Evolutionary conservation across 2,797 vertebrate genomes (phyloP).

Genomic region (Carcharodon carcharias): DNA sequence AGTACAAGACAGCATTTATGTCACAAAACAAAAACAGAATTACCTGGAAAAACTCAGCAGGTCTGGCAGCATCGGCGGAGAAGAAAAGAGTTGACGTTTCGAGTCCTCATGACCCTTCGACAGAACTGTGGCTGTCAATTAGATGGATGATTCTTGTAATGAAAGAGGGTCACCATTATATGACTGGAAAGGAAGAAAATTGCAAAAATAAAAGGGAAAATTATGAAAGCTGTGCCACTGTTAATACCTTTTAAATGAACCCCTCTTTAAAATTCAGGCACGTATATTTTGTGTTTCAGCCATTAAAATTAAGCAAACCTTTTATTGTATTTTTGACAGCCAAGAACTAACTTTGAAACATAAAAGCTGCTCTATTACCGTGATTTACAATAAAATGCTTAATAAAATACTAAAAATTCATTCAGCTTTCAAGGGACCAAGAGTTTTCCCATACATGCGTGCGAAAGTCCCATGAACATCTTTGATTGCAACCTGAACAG

Average conservation of each 20-base stretch:
- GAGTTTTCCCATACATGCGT: not conserved
- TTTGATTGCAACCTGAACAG: not conserved
- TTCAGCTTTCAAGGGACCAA: not conserved
- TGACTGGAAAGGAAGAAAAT: too few relatives aligned
- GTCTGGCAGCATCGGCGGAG: too few relatives aligned
- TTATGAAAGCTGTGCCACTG: not conserved
- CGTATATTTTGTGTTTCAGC: not conserved
- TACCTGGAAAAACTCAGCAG: too few relatives aligned
- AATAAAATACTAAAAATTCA: not conserved
- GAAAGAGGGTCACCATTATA: not conserved
- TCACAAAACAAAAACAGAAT: too few relatives aligned
- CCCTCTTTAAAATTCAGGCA: not conserved
- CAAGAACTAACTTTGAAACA: not conserved
- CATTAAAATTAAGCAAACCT: not conserved
- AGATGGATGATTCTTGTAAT: not conserved
- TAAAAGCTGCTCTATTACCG: not conserved
- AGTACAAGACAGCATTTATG: not conserved
- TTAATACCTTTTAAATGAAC: not conserved
- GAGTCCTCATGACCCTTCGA: too few relatives aligned
- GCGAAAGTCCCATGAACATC: not conserved
- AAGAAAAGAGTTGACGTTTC: too few relatives aligned
- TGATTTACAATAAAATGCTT: not conserved
- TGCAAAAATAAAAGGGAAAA: too few relatives aligned
- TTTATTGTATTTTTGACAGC: not conserved
- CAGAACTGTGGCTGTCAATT: not conserved